A percentile compares a stretch with the other conserved stretches of the same genome.
These are phyloP conservation scores for Sarotherodon lohbergeri DNA, from an alignment of 2,113 vertebrate genomes.

Conservation along the genomic window DNA sequence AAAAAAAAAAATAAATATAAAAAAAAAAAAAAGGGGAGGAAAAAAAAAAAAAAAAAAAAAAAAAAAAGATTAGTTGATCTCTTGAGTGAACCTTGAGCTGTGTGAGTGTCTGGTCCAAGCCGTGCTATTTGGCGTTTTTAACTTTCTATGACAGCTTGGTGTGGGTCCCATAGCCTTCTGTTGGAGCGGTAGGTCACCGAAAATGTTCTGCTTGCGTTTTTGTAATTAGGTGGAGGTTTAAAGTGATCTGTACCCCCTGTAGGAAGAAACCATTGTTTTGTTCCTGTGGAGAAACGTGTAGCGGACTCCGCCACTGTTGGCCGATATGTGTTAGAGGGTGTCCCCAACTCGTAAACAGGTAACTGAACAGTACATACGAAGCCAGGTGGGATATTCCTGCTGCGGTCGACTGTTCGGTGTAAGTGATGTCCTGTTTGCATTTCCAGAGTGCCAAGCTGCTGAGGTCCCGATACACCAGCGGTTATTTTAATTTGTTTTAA, in stretches of 20 bases:
- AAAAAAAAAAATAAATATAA: no score
- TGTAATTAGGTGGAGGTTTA: not conserved
- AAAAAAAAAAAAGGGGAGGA: no score
- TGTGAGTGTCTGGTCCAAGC: not conserved
- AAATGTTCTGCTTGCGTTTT: accelerated
- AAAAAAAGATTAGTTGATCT: not conserved
- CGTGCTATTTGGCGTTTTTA: not conserved
- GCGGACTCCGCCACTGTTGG: not conserved
- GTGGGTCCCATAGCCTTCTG: not conserved
- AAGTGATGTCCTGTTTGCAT: not conserved
- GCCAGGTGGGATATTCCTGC: not conserved
- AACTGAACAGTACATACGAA: not conserved
- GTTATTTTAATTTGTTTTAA: no score
- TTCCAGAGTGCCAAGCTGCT: not conserved
- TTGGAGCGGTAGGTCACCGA: accelerated
- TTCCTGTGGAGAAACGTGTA: not conserved
- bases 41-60: no score
- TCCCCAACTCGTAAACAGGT: not conserved
- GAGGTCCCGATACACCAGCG: no score
- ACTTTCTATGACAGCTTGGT: not conserved
- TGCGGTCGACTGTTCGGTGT: not conserved
- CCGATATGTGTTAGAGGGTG: not conserved
- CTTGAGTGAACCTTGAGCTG: not conserved
- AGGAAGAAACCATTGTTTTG: not conserved
- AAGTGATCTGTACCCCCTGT: not conserved